Percentiles rank a stretch among this genome's conserved stretches.
phyloP scores from a whole-genome alignment of 2,113 vertebrate species.

The Oryzias woworae region DNA sequence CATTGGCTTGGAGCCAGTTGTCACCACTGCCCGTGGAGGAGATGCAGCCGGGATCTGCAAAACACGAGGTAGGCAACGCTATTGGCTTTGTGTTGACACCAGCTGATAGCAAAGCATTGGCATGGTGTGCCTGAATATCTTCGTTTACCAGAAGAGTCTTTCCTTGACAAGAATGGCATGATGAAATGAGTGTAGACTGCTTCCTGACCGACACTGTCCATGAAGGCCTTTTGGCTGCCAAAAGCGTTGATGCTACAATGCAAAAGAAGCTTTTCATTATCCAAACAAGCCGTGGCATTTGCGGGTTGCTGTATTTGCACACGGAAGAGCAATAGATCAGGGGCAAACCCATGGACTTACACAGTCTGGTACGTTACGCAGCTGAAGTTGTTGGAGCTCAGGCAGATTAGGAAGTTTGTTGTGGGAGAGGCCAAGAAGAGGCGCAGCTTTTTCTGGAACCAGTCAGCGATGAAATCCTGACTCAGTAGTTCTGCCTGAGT shows the following conservation, averaged over 20 bases:
- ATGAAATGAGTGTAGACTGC: conserved; percentile 49
- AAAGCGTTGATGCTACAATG: conserved; percentile 46
- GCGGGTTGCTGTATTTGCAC: neutral
- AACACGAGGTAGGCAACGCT: neutral
- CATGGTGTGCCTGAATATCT: no score
- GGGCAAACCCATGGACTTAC: neutral
- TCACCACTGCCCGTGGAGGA: neutral
- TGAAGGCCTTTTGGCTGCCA: conserved; percentile 21
- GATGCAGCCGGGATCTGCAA: conserved; percentile 53
- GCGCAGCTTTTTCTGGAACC: conserved; percentile 1
- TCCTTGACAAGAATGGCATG: conserved; percentile 51
- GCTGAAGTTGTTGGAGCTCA: conserved; percentile 17
- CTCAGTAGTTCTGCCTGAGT: conserved; percentile 2
- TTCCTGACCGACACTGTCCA: conserved; percentile 23
- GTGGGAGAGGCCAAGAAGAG: conserved; percentile 8
- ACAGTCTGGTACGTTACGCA: conserved; percentile 10
- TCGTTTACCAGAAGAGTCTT: conserved; percentile 11
- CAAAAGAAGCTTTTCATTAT: conserved; percentile 32
- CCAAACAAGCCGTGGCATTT: neutral
- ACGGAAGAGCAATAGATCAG: neutral
- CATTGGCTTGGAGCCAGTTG: conserved; percentile 47
- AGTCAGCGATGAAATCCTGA: neutral
- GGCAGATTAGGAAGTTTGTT: conserved; percentile 10
- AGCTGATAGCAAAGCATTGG: neutral
- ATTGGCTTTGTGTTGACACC: neutral